Evolutionary conservation across 2,113 vertebrate species (phyloP).

Genomic region (Lipophrys pholis): DNA sequence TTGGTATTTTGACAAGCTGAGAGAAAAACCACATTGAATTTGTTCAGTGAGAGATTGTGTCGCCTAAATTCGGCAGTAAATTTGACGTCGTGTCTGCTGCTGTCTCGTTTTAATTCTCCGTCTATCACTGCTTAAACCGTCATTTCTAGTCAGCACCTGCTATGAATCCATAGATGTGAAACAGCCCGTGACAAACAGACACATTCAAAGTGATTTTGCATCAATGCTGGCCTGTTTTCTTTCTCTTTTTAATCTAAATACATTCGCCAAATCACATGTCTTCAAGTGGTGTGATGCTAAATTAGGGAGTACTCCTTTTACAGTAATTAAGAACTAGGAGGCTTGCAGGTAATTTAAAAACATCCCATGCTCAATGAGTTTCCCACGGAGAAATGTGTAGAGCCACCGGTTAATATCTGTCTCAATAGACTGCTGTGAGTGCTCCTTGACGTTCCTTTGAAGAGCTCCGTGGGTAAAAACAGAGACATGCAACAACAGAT

Average conservation of each 20-base stretch:
- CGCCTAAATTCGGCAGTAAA: conserved; percentile 20
- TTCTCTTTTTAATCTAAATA: not conserved
- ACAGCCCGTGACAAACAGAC: not conserved
- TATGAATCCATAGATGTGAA: conserved; percentile 3
- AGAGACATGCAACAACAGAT: conserved; percentile 36
- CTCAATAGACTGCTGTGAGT: conserved; percentile 18
- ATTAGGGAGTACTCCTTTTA: not conserved
- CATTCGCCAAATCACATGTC: too few relatives aligned
- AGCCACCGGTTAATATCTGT: conserved; percentile 45
- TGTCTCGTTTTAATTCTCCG: conserved; percentile 18
- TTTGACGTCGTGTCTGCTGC: conserved; percentile 14
- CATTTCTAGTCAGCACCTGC: conserved; percentile 15
- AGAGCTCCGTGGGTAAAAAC: conserved; percentile 35
- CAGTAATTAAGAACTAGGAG: conserved; percentile 9
- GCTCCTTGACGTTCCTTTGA: conserved; percentile 55
- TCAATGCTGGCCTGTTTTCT: too few relatives aligned
- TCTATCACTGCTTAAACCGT: not conserved
- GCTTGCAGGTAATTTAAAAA: conserved; percentile 23
- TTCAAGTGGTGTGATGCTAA: not conserved
- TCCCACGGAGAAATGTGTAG: conserved; percentile 19
- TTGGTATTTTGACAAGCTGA: conserved; percentile 42
- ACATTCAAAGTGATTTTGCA: not conserved
- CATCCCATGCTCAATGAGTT: conserved; percentile 2
- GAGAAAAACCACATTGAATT: conserved; percentile 33
- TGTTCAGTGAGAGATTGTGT: conserved; percentile 42